A percentile compares a stretch with the other conserved stretches of the same genome.
Conservation (phyloP, 2,888 invertebrate species). For the Dryocosmus kuriphilus region DNA sequence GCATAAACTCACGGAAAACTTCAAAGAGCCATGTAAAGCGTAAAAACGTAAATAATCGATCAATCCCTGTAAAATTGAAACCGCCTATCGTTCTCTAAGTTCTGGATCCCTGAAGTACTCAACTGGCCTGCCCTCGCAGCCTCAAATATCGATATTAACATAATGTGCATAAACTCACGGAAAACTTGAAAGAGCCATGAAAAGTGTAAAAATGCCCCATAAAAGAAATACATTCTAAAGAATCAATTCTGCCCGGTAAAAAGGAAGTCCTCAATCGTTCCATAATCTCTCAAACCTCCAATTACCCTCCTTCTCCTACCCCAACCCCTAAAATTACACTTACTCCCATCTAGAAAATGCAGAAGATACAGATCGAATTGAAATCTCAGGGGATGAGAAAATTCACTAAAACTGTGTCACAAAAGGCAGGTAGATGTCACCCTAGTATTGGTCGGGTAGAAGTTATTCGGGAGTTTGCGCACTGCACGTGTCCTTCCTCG, state of each 20-base stretch:
- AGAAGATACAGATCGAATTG: neutral
- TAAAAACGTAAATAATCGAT: too few species aligned
- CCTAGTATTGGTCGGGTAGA: constrained; percentile 16
- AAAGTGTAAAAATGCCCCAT: too few species aligned
- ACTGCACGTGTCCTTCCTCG: constrained; percentile 23
- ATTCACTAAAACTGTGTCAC: constrained; percentile 20
- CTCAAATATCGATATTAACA: too few species aligned
- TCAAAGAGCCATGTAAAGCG: too few species aligned
- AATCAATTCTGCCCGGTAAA: neutral
- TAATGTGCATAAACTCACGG: too few species aligned
- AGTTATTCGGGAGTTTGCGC: constrained; percentile 26
- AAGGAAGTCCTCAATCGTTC: neutral
- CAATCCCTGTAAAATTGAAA: too few species aligned
- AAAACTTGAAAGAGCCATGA: too few species aligned
- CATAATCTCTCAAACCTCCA: neutral
- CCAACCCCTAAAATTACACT: neutral
- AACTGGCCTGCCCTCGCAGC: too few species aligned
- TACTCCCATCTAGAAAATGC: neutral
- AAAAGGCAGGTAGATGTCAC: constrained; percentile 16
- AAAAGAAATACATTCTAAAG: neutral
- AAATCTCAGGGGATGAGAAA: neutral
- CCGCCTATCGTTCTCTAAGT: too few species aligned
- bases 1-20: too few species aligned
- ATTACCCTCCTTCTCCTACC: neutral
- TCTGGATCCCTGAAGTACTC: too few species aligned